A percentile compares a stretch with the other conserved stretches of the same genome.
These are phyloP conservation scores for Gallinago paraguaiae DNA, from an alignment of 2,113 vertebrate species.

Conservation along the genomic window DNA sequence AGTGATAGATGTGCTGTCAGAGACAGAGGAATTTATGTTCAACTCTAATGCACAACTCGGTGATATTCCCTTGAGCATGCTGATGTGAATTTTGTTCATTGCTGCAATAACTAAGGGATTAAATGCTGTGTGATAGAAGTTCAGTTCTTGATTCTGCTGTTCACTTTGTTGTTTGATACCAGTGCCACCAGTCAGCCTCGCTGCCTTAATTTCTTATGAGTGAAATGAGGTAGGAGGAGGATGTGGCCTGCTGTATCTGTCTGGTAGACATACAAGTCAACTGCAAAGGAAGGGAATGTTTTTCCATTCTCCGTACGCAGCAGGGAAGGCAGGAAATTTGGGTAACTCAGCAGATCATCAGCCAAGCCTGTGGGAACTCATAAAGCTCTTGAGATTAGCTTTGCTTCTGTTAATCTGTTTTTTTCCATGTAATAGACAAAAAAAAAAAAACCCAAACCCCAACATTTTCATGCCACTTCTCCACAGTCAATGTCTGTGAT, in stretches of 20 bases:
- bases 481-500: neutral
- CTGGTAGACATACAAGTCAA: neutral
- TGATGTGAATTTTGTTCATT: neutral
- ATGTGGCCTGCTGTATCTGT: accelerated
- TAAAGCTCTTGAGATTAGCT: neutral
- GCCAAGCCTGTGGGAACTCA: neutral
- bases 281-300: neutral
- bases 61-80: neutral
- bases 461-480: neutral
- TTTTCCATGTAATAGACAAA: neutral
- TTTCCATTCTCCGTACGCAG: neutral
- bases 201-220: accelerated
- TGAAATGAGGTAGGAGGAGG: neutral
- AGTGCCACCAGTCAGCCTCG: neutral
- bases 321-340: neutral
- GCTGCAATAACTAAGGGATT: neutral
- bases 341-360: neutral
- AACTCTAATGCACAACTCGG: neutral
- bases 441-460: neutral
- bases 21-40: neutral
- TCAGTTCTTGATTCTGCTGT: neutral
- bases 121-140: neutral
- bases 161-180: neutral
- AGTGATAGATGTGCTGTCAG: neutral
- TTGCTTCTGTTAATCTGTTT: neutral